Base-by-base conservation (phyloP, 2,888 invertebrate genomes). In the Pycnomerus fuliginosus region DNA sequence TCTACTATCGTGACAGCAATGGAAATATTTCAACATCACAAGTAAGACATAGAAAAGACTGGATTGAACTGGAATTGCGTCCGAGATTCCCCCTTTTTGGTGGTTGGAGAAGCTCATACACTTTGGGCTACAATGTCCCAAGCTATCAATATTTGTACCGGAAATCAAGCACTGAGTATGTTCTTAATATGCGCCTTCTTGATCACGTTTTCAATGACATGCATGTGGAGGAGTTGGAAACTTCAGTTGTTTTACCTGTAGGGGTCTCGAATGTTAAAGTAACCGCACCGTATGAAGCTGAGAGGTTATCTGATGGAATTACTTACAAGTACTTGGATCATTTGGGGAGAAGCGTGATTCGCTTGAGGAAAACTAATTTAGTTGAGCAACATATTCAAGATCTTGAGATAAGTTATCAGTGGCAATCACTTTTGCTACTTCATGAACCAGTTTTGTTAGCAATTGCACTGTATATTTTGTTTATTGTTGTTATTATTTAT, bases 21-120 rank as follows among this genome's bases (percentile, higher is more conserved):
- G 99, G 94, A 23, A 99, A 99, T 71, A 99, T 99, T 63, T 98
- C 97, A 1, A 99, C 99, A 5, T 96, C 96, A 1, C 88, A 92
- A 69, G 87, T 98, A 76, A 82, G 87, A 53, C 76, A 88, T 14
- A 80, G 88, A 56, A 90, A 90, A 55, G 95, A 98, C 66, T 87
- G 92, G 23, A 94, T 98, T 3, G 97, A 99, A 65, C 74, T 99
- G 2, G 97, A 97, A 64, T 77, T 99, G n/a, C 80, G 94, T 33
- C 99, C 98, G 1, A 79, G 99, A 60, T 99, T 97, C 72, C 99
- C 99, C 2, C 76, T 99, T 2, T 99, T 98, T 71, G 99, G 99
- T 39, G 99, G 99, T 8, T 99, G 99, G 99, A 92, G 90, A 71
- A 97, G 96, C 4, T 91, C 93, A 58, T 99, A 99, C 72, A 88